Conservation (phyloP, 2,797 vertebrate genomes). For the Oophaga sylvatica region DNA sequence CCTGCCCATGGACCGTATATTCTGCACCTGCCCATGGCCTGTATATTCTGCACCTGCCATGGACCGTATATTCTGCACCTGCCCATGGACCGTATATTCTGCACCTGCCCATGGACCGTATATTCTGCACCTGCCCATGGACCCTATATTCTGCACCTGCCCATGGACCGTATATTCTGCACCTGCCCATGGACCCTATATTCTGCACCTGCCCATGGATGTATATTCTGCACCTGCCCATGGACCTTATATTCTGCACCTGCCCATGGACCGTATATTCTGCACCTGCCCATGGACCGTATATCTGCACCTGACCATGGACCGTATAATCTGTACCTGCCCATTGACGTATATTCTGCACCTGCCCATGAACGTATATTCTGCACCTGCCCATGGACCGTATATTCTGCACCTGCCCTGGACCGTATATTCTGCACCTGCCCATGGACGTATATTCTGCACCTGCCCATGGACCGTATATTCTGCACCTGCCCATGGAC, state of each 20-base stretch:
- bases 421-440: not conserved
- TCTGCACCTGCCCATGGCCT: not conserved
- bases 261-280: not conserved
- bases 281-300: not conserved
- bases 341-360: too few species aligned
- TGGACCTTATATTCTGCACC: too few species aligned
- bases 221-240: too few species aligned
- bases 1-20: too few species aligned
- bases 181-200: too few species aligned
- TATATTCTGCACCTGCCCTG: not conserved
- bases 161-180: not conserved
- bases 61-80: not conserved
- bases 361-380: too few species aligned
- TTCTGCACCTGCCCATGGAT: too few species aligned
- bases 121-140: not conserved
- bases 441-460: constrained; percentile 6
- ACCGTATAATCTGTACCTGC: too few species aligned
- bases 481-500: not conserved
- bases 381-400: not conserved
- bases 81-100: not conserved
- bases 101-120: not conserved
- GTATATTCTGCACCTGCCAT: not conserved
- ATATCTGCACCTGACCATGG: not conserved
- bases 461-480: not conserved
- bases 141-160: not conserved